Base-by-base conservation (phyloP, 2,888 invertebrate species). In the Dermolepida albohirtum region DNA sequence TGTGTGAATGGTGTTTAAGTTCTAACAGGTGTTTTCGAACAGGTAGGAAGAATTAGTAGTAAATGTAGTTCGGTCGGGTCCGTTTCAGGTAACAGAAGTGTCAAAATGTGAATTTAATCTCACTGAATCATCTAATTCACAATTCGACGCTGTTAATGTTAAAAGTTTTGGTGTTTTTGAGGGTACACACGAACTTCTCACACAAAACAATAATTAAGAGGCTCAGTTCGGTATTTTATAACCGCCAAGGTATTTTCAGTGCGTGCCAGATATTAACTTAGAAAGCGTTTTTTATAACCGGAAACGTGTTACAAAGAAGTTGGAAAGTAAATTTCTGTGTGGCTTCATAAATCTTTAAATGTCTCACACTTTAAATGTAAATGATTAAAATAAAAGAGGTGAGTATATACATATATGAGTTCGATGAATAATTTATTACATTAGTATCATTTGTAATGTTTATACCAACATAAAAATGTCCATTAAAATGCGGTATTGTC, bases 51-150 rank as follows among this genome's bases (percentile, higher is more conserved):
- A 63, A 59, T 59, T 59, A 59, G 59, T 47, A 59, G 59, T 47
- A 47, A 47, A 59, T 40, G 64, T 63, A 44, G 55, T 64, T 64
- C 39, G 50, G 43, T 39, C 51, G 43, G 51, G 22, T 34, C 34
- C 62, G 50, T 29, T 44, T 39, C 67, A 67, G 52, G 66, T 66
- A 64, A 62, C 64, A 62, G 55, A 67, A 55, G 71, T 71, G 69
- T 71, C 69, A 71, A 69, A 71, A 71, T 67, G 69, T 63, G 71
- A 67, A 66, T 66, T 66, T 71, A 69, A 71, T 71, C 69, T 71
- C 41, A 40, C 17, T 51, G 51, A 59, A 66, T 64, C 52, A 70
- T 59, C 59, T 59, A 59, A 59, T 59, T 59, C 59, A 59, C 59
- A 59, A 59, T 59, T 59, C 59, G 47, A 27, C 59, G 59, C 59